A percentile compares a stretch with the other conserved stretches of the same genome.
phyloP scores from a whole-genome alignment of 2,888 invertebrate genomes.

The Pammene aurita region DNA sequence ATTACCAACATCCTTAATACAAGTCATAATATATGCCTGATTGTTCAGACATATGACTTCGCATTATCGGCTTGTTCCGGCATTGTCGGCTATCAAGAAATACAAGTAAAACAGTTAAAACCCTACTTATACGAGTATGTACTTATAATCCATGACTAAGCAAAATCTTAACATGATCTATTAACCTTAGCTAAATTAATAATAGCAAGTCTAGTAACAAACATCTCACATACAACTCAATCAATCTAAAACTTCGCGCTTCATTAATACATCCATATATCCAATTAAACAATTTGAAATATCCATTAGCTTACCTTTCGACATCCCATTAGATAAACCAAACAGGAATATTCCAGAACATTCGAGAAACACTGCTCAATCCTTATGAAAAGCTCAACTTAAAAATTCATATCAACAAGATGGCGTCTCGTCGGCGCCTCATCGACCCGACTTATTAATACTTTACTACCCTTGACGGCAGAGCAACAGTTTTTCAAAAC shows the following conservation, averaged over 20 bases:
- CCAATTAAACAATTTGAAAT: constrained; percentile 12
- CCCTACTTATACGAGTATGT: no score
- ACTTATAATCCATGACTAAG: no score
- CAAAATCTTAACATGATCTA: no score
- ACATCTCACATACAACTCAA: neutral
- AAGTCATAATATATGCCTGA: no score
- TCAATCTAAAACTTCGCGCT: neutral
- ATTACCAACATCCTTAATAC: no score
- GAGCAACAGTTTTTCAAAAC: no score
- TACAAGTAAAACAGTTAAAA: no score
- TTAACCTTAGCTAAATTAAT: no score
- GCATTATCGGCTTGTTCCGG: no score
- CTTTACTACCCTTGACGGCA: constrained; percentile 19
- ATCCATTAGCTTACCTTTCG: constrained; percentile 1
- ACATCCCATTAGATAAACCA: neutral
- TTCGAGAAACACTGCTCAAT: neutral
- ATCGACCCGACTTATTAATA: constrained; percentile 31
- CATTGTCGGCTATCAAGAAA: no score
- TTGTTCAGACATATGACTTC: no score
- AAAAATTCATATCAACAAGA: constrained; percentile 27
- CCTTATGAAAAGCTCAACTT: neutral
- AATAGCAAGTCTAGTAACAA: no score
- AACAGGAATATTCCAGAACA: neutral
- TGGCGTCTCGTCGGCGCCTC: constrained; percentile 22
- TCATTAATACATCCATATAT: neutral